Base-by-base conservation (phyloP, 2,888 invertebrate genomes). In the Tetramorium bicarinatum region DNA sequence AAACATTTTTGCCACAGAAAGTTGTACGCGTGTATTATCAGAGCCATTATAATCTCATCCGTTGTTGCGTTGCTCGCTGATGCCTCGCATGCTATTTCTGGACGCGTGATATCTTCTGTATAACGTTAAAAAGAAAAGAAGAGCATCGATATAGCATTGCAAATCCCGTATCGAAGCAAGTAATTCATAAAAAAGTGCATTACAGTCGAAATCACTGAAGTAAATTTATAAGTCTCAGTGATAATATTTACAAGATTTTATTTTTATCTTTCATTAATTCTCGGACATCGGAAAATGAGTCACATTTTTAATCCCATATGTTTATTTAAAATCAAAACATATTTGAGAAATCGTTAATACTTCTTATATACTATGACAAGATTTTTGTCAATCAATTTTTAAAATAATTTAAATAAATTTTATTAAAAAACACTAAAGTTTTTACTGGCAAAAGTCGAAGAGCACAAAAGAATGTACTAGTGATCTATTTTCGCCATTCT, bases 1-100 rank as follows among this genome's bases (percentile, higher is more conserved):
- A 92, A 93, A 89, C 82, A 89, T 87, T 75, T 91, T 92, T 91
- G 92, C n/a, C n/a, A n/a, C 91, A 84, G 85, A 91, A 84, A 91
- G 52, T 76, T 47, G 74, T 47, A 75, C n/a, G 29, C 59, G 34
- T 69, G 67, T 61, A 34, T 21, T 61, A 34, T 21, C 21, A 76
- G 34, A 49, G 15, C 4, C 25, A 41, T 72, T 56, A 18, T 29
- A 41, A 29, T 41, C 34, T 74, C 29, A 18, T 64, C 47, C 8
- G 49, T 76, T 38, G 49, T 34, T 34, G 21, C 34, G 6, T 56
- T 21, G 25, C 56, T 0, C 11, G 18, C 13, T 21, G 34, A 71
- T 13, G 29, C 11, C 29, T 61, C 59, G 29, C 21, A 21, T 9
- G n/a, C 6, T 6, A 56, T 11, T 29, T 56, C 0, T 15, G 21